Conservation (phyloP, 2,888 invertebrate genomes). For the Acrobeloides nanus region DNA sequence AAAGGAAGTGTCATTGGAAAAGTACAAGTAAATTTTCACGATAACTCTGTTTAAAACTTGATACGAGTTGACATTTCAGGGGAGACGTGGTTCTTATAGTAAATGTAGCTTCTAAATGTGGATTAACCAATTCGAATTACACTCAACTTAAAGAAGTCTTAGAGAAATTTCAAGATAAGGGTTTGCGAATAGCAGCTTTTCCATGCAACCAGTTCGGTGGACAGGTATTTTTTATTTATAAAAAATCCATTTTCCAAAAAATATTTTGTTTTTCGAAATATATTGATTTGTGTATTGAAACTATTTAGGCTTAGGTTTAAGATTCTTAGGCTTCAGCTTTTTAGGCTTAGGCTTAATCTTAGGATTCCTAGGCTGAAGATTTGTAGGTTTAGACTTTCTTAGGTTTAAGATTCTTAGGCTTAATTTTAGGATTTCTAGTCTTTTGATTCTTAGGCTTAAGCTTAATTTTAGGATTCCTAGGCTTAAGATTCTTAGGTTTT, state of each 20-base stretch:
- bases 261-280: too few relatives aligned
- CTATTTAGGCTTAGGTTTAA: too few relatives aligned
- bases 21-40: constrained; percentile 62
- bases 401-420: too few relatives aligned
- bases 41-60: neutral
- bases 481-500: too few relatives aligned
- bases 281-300: too few relatives aligned
- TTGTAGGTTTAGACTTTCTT: too few relatives aligned
- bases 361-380: too few relatives aligned
- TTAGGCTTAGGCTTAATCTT: too few relatives aligned
- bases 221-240: constrained; percentile 53
- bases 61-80: constrained; percentile 51
- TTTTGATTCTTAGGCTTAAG: neutral
- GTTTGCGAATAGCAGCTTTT: constrained; percentile 72
- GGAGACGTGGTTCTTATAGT: constrained; percentile 73
- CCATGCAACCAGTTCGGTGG: constrained; percentile 75
- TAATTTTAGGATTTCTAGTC: too few relatives aligned
- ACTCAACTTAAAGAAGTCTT: constrained; percentile 68
- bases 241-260: neutral
- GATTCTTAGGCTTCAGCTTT: too few relatives aligned
- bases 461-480: neutral
- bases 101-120: constrained; percentile 79
- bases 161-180: constrained; percentile 67
- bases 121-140: constrained; percentile 71
- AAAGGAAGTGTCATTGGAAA: constrained; percentile 70